Conservation (phyloP, 2,888 invertebrate genomes). For the Gasteruption jaculator region DNA sequence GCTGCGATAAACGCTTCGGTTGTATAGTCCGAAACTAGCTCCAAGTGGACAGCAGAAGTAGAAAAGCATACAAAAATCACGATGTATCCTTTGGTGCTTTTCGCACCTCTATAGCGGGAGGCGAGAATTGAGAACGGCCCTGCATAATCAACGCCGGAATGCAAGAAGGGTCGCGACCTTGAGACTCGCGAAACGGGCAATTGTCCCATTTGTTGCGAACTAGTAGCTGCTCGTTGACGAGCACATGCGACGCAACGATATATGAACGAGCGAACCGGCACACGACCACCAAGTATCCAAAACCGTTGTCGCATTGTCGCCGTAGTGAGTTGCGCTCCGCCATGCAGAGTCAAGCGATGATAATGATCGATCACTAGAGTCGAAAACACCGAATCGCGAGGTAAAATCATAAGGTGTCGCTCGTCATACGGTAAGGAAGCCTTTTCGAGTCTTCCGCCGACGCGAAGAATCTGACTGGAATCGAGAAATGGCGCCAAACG, state of each 20-base stretch:
- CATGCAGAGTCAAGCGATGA: no score
- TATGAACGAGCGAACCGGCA: slow-evolving; percentile 5
- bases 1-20: slow-evolving; percentile 24
- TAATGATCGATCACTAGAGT: no score
- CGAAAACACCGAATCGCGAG: no score
- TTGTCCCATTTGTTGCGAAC: slow-evolving; percentile 27
- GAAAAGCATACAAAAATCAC: slow-evolving; percentile 25
- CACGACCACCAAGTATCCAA: slow-evolving; percentile 16
- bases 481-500: no score
- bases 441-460: no score
- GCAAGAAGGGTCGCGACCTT: slow-evolving; percentile 22
- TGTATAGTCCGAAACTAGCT: slow-evolving; percentile 21
- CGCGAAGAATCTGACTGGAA: no score
- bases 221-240: slow-evolving; percentile 9
- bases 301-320: slow-evolving; percentile 8
- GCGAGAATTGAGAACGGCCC: slow-evolving; percentile 16
- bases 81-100: slow-evolving; percentile 20
- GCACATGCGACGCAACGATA: slow-evolving; percentile 19
- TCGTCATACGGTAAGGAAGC: no score
- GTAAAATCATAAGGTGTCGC: no score
- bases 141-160: slow-evolving; percentile 25
- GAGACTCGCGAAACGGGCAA: slow-evolving; percentile 25
- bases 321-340: slow-evolving; percentile 17
- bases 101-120: slow-evolving; percentile 2
- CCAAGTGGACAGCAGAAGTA: slow-evolving; percentile 25